A percentile compares a stretch with the other conserved stretches of the same genome.
These are phyloP conservation scores for Coracias cyanogaster DNA, from an alignment of 2,797 vertebrate genomes.

Conservation along the genomic window DNA sequence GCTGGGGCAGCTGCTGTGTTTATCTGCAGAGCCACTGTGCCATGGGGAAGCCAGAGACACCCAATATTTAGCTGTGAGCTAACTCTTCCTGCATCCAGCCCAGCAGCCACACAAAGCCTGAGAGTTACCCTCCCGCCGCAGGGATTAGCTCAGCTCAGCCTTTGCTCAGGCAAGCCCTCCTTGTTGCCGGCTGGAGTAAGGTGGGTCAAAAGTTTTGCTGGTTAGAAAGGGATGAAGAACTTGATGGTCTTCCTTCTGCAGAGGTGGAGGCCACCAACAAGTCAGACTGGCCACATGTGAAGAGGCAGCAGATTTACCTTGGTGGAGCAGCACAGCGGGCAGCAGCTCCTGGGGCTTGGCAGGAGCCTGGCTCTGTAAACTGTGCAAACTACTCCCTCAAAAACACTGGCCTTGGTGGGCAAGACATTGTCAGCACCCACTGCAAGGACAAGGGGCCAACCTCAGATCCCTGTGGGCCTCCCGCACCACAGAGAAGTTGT, in stretches of 20 bases:
- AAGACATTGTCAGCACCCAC: neutral
- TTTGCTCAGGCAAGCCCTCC: neutral
- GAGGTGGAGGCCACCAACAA: neutral
- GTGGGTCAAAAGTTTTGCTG: neutral
- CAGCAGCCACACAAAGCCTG: neutral
- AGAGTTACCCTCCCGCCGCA: neutral
- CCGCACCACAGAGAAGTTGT: accelerated
- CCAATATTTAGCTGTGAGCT: neutral
- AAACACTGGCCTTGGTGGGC: neutral
- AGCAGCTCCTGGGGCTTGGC: neutral
- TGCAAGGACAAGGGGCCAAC: neutral
- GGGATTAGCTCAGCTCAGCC: neutral
- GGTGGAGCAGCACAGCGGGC: neutral
- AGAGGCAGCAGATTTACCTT: neutral
- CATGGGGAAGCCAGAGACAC: neutral
- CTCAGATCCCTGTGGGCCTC: accelerated
- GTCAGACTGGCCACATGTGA: accelerated
- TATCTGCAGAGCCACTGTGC: neutral
- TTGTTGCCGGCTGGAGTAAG: neutral
- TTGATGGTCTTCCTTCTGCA: neutral
- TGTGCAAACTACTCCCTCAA: neutral
- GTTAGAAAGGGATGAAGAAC: neutral
- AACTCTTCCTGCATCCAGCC: neutral
- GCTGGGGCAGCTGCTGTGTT: neutral
- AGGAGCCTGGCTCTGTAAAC: neutral